A percentile compares a stretch with the other conserved stretches of the same genome.
phyloP scores from a whole-genome alignment of 2,888 invertebrate genomes.

The Cylindroiulus punctatus region DNA sequence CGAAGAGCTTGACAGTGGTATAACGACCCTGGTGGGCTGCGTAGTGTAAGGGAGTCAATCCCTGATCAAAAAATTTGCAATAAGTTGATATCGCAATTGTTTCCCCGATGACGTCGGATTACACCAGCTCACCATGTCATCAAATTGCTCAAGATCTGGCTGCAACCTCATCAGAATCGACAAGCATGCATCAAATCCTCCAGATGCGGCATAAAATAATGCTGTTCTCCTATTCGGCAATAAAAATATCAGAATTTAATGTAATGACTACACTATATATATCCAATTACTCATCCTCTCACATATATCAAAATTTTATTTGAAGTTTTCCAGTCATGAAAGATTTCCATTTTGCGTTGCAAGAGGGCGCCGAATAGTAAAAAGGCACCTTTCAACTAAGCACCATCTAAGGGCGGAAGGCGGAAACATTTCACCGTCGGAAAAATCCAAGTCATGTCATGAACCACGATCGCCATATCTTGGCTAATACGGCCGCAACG shows the following conservation, averaged over 20 bases:
- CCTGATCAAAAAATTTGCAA: constrained; percentile 61
- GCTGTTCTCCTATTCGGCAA: constrained; percentile 63
- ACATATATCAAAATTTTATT: no score
- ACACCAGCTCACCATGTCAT: constrained; percentile 63
- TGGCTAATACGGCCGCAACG: no score
- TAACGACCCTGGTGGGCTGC: constrained; percentile 66
- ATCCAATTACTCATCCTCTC: neutral
- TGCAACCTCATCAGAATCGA: constrained; percentile 66
- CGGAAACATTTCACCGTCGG: no score
- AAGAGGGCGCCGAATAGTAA: no score
- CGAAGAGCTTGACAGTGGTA: constrained; percentile 65
- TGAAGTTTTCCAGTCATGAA: no score
- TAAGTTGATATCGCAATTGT: neutral
- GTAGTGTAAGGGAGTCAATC: constrained; percentile 66
- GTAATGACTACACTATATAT: no score
- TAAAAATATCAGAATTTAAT: no score
- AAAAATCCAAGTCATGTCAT: no score
- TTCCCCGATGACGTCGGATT: neutral
- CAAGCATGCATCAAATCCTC: constrained; percentile 66
- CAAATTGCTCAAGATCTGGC: constrained; percentile 64
- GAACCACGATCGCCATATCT: no score
- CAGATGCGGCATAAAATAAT: constrained; percentile 66
- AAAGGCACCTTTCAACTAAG: no score
- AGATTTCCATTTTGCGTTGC: no score
- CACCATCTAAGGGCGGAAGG: no score